Percentiles rank a stretch among this genome's conserved stretches.
phyloP scores from a whole-genome alignment of 2,113 vertebrate genomes.

The Lynx canadensis region DNA sequence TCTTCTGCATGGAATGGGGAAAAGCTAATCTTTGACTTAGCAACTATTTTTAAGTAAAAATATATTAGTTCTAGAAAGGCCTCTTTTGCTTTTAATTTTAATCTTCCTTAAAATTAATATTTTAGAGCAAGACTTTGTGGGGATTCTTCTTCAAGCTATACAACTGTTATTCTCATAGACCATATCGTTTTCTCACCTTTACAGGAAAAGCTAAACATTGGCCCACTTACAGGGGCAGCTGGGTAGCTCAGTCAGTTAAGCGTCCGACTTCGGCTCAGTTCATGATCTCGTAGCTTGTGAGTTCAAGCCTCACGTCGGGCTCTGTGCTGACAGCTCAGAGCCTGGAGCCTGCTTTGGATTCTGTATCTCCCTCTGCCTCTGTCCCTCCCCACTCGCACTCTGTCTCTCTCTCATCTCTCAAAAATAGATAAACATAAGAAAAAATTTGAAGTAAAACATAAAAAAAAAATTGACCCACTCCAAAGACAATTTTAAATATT shows the following conservation, averaged over 20 bases:
- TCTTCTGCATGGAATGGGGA: neutral
- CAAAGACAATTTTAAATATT: neutral
- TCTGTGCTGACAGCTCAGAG: too few species aligned
- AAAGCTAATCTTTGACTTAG: neutral
- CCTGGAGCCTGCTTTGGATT: too few species aligned
- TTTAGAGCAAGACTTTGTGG: neutral
- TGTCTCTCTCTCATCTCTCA: too few species aligned
- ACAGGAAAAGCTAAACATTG: neutral
- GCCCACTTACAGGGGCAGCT: too few species aligned
- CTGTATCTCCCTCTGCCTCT: too few species aligned
- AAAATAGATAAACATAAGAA: too few species aligned
- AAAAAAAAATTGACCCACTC: neutral
- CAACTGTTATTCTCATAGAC: neutral
- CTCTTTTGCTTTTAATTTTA: neutral
- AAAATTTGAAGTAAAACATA: too few species aligned
- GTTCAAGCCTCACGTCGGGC: too few species aligned
- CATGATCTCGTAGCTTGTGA: too few species aligned
- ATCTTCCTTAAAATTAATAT: neutral
- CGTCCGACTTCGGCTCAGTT: too few species aligned
- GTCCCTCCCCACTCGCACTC: too few species aligned
- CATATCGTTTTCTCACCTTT: neutral
- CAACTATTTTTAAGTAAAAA: conserved; percentile 35
- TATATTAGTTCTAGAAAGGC: neutral
- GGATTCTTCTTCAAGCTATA: neutral
- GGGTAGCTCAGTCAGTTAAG: too few species aligned